Evolutionary conservation across 2,888 invertebrate genomes (phyloP).

Genomic region (Sabatieria punctata): DNA sequence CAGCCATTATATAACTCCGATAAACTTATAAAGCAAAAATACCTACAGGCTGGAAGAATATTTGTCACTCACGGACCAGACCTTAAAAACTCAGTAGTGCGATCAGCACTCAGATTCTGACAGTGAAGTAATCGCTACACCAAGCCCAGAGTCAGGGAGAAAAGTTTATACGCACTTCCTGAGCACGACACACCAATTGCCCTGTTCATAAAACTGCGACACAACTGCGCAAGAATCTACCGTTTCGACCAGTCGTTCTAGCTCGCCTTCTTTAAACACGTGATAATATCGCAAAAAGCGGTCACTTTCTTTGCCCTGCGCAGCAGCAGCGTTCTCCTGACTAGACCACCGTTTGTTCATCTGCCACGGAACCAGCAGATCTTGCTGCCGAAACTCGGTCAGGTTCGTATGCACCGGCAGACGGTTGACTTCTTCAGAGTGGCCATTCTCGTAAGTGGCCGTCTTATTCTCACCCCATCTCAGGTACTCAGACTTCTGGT

Average conservation of each 20-base stretch:
- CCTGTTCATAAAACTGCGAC: constrained; percentile 22
- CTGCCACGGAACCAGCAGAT: constrained; percentile 91
- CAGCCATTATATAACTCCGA: no score
- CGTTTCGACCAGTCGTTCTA: constrained; percentile 17
- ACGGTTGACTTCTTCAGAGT: neutral
- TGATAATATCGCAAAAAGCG: constrained; percentile 24
- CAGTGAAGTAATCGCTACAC: no score
- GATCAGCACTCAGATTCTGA: no score
- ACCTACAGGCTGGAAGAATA: no score
- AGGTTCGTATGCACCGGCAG: constrained; percentile 74
- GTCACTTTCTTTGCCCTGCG: neutral
- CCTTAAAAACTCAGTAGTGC: no score
- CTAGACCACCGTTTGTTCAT: constrained; percentile 33
- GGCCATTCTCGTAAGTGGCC: constrained; percentile 21
- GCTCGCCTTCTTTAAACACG: constrained; percentile 25
- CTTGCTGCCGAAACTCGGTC: constrained; percentile 70
- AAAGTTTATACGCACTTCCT: no score
- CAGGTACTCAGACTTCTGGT: constrained; percentile 51
- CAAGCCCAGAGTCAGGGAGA: no score
- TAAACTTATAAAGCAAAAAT: no score
- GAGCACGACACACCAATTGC: constrained; percentile 25
- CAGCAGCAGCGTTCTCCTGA: neutral
- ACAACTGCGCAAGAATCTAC: constrained; percentile 14
- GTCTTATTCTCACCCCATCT: constrained; percentile 34
- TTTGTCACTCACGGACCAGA: no score